Base-by-base conservation (phyloP, 2,113 vertebrate genomes). In the Microcebus jonahi region DNA sequence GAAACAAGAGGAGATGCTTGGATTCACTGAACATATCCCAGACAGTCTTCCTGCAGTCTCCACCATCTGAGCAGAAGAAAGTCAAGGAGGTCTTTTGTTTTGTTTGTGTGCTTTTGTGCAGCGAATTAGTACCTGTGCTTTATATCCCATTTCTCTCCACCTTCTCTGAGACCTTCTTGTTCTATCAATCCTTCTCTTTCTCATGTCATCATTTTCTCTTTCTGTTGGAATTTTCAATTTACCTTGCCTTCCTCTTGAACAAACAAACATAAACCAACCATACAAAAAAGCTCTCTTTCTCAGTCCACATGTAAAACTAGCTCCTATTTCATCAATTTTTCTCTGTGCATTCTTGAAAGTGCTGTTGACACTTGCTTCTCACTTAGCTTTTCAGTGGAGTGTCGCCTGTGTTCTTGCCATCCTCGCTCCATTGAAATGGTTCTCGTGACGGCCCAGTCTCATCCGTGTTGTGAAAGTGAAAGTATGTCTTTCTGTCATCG, bases 241-340 rank as follows among this genome's bases (percentile, higher is more conserved):
- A 18, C 2, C 17, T 3, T 63, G 3, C 11, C 36, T 96, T 87
- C 39, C 14, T 65, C 14, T 79, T 92, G 61, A 83, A 70, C 20
- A 21, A 57, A 21, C 10, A n/a, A 25, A 34, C 20, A n/a, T 0
- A 31, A 15, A 25, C 10, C n/a, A 55, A 48, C 20, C 21, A 42
- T 29, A 25, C 9, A 68, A 4, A 77, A 21, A 21, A 15, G 25
- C 17, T 5, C 0, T 31, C 50, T 63, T n/a, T 53, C 70, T 94
- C 36, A n/a, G 8, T 7, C 1, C 14, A 13, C 57, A 5, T 7
- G 2, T 34, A 39, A 14, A 1, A 36, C 5, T 25, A 84, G 2
- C 17, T 68, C 31, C 29, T 29, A 23, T 57, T 34, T 67, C 17
- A 29, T 34, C 42, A 68, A 6, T 12, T 23, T 73, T 31, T 50